Conservation (phyloP, 2,888 invertebrate genomes). For the Tricholauxania praeusta region DNA sequence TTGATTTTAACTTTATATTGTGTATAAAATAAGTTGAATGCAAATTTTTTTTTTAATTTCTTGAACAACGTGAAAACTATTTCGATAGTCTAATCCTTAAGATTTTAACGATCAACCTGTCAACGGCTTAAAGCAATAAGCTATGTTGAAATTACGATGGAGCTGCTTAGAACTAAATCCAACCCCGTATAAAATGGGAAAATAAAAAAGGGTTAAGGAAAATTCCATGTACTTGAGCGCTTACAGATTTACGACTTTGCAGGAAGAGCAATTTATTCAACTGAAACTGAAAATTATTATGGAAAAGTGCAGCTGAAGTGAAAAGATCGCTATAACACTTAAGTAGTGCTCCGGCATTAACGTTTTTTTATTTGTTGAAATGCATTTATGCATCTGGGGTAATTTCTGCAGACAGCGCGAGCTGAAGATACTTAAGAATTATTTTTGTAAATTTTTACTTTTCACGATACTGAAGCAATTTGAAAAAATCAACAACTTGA, state of each 20-base stretch:
- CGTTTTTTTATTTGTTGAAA: no score
- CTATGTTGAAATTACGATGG: neutral
- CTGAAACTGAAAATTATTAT: neutral
- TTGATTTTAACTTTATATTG: no score
- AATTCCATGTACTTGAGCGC: constrained; percentile 8
- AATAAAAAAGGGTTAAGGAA: neutral
- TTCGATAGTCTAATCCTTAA: neutral
- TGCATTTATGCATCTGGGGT: no score
- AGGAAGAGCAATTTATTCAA: constrained; percentile 7
- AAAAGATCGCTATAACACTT: constrained; percentile 41
- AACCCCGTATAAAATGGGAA: neutral
- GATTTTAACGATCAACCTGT: constrained; percentile 15
- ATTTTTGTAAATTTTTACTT: no score
- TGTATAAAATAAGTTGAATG: no score
- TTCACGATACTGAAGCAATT: no score
- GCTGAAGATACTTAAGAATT: neutral
- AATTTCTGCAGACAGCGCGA: no score
- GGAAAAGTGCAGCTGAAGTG: constrained; percentile 45
- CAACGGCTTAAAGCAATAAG: constrained; percentile 12
- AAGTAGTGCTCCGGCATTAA: neutral
- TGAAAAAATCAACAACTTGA: no score
- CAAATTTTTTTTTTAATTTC: no score
- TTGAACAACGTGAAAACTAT: neutral
- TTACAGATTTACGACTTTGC: constrained; percentile 22
- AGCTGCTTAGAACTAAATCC: neutral